These are phyloP conservation scores for Calephelis perditalis DNA, from an alignment of 2,888 invertebrate genomes.

Conservation along the genomic window DNA sequence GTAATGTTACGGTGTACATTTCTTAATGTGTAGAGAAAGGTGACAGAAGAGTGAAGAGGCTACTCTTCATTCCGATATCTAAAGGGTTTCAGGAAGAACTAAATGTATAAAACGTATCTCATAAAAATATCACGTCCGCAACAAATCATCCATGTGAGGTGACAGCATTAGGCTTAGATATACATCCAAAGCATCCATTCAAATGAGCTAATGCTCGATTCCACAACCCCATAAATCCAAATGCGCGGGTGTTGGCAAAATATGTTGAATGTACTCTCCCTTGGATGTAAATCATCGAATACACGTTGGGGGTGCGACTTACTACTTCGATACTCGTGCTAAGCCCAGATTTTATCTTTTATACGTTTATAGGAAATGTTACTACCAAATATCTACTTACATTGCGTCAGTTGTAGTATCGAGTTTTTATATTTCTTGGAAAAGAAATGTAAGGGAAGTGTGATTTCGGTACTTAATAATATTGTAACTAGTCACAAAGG, in stretches of 20 bases:
- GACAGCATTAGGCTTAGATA: conserved; percentile 12
- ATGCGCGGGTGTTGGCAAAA: conserved; percentile 39
- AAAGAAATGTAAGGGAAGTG: no score
- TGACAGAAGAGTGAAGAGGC: no score
- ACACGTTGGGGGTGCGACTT: conserved; percentile 42
- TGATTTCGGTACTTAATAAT: no score
- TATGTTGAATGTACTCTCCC: conserved; percentile 41
- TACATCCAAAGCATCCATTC: conserved; percentile 23
- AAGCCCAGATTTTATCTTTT: conserved; percentile 45
- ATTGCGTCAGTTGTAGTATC: no score
- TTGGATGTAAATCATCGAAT: conserved; percentile 48
- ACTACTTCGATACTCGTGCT: conserved; percentile 35
- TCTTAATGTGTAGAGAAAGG: no score
- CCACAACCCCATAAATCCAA: conserved; percentile 34
- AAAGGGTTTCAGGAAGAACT: no score
- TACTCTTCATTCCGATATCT: no score
- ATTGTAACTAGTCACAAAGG: no score
- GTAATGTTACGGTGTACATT: no score
- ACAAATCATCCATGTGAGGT: conserved; percentile 7
- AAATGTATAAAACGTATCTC: no score
- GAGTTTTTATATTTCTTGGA: no score
- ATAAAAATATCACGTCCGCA: conserved; percentile 19
- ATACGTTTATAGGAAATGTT: conserved; percentile 25
- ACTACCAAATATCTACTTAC: neutral
- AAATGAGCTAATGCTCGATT: conserved; percentile 35